phyloP scores from a whole-genome alignment of 2,888 invertebrate genomes.

The Phrixothrix hirtus region DNA sequence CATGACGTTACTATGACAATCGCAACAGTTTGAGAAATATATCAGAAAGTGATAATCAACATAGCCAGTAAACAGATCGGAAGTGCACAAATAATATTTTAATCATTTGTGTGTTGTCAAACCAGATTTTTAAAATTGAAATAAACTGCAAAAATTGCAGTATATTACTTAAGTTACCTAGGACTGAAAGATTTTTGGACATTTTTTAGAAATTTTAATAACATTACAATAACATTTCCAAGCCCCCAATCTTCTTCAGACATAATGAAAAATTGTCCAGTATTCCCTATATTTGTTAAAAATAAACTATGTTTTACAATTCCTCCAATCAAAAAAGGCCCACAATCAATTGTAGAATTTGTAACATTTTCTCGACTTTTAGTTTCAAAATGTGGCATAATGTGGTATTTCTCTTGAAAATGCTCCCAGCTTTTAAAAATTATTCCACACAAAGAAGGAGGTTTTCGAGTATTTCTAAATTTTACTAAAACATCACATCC shows the following conservation, averaged over 20 bases:
- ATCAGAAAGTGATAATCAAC: too few species aligned
- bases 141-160: too few species aligned
- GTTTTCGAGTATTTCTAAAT: conserved; percentile 47
- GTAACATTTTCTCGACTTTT: conserved; percentile 39
- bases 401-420: conserved; percentile 6
- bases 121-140: too few species aligned
- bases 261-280: conserved; percentile 55
- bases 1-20: too few species aligned
- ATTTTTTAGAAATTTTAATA: too few species aligned
- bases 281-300: conserved; percentile 52
- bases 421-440: conserved; percentile 37
- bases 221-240: conserved; percentile 50
- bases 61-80: too few species aligned
- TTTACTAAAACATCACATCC: conserved; percentile 44
- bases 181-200: too few species aligned
- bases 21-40: too few species aligned
- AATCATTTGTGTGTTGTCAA: too few species aligned
- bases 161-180: too few species aligned
- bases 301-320: conserved; percentile 42
- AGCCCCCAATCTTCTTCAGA: conserved; percentile 56
- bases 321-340: conserved; percentile 53
- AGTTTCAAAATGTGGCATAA: conserved; percentile 13
- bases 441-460: conserved; percentile 50
- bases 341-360: conserved; percentile 54
- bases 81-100: too few species aligned